Base-by-base conservation (phyloP, 2,113 vertebrate species). In the Varanus salvator region DNA sequence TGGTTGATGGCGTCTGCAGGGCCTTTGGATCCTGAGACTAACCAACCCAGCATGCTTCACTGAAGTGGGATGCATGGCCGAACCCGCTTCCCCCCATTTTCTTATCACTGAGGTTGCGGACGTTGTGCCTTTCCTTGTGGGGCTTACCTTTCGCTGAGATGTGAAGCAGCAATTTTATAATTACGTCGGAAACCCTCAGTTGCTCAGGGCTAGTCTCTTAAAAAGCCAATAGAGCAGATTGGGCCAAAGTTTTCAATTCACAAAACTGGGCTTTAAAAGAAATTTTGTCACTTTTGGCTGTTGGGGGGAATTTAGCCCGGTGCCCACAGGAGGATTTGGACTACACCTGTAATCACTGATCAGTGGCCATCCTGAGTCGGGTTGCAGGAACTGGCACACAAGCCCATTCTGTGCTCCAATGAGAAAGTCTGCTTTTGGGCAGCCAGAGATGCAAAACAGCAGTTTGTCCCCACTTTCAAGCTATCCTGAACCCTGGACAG, bases 51-150 rank as follows among this genome's bases (percentile, higher is more conserved):
- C 27, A 57, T 15, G 84, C 66, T 29, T 0, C 12, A 80, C 7
- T 31, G 23, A 83, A 34, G 68, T 78, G 88, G 92, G 92, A 90
- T 82, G 82, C 84, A 44, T 88, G 74, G 66, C 85, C 23, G 69
- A 88, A 44, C 52, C 77, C 92, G 48, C 34, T 91, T 27, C 90
- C 83, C 66, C 64, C 87, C 9, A 0, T 72, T 87, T 80, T 82
- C 1, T 85, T 50, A 2, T 14, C 8, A 25, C 1, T 75, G 23
- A 48, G 50, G 31, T 91, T 52, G n/a, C 2, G 14, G 84, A 93
- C 91, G 81, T 0, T 2, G 8, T 66, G 69, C 15, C 4, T 25
- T 69, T 29, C 44, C 48, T 69, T 52, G 25, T 50, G 44, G 27
- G 15, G 25, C 66, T 50, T 29, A 1, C 48, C 82, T 84, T 48